These are phyloP conservation scores for Tupiocoris notatus DNA, from an alignment of 2,888 invertebrate species.

Conservation along the genomic window DNA sequence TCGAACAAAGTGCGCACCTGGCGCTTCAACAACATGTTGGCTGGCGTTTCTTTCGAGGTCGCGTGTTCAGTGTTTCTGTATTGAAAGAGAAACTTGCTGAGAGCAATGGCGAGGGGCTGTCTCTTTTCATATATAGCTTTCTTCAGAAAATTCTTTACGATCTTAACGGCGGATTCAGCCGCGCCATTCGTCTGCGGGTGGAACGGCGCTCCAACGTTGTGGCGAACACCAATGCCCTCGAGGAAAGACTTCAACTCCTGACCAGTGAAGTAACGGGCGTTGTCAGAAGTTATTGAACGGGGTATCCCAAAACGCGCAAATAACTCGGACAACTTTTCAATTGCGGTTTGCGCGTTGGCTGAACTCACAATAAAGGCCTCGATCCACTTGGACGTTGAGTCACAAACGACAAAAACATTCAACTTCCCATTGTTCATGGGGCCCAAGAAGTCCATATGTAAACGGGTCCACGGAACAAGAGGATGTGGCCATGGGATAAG, in stretches of 20 bases:
- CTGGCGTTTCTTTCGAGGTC: background rate
- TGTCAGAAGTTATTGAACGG: background rate
- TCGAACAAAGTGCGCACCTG: background rate
- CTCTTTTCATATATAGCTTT: background rate
- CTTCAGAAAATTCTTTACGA: background rate
- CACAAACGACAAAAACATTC: conserved; percentile 19
- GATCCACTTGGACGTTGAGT: conserved; percentile 26
- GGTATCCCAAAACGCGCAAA: conserved; percentile 23
- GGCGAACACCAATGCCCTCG: conserved; percentile 3
- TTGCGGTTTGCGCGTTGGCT: conserved; percentile 4
- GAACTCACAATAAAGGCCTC: conserved; percentile 16
- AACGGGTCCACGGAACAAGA: background rate
- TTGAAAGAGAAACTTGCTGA: background rate
- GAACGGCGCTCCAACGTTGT: conserved; percentile 24
- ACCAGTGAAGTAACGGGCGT: conserved; percentile 2
- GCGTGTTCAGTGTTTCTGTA: conserved; percentile 4
- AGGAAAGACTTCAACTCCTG: conserved; percentile 11
- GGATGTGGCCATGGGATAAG: background rate
- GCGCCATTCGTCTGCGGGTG: conserved; percentile 23
- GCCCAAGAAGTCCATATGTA: background rate
- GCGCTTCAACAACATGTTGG: background rate
- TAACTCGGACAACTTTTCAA: background rate
- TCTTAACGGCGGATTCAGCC: background rate
- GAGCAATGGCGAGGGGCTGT: background rate
- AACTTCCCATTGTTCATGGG: background rate